A percentile compares a stretch with the other conserved stretches of the same genome.
Evolutionary conservation across 2,888 invertebrate genomes (phyloP).

Genomic region (Agriotes lineatus): DNA sequence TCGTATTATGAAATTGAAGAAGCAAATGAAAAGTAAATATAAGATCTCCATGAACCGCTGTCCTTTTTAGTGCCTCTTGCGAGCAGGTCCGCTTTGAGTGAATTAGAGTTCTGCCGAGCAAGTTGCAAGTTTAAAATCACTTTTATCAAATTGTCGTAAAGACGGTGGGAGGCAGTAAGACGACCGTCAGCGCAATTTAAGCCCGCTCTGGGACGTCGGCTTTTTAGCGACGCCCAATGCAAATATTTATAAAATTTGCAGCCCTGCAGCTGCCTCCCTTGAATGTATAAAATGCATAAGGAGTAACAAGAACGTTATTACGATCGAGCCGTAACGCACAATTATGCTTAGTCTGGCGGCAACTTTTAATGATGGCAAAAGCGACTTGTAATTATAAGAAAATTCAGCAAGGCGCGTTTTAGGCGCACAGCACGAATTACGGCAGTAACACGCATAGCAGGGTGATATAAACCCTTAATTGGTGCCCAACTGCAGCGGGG

Average conservation of each 20-base stretch:
- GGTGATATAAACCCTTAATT: conserved; percentile 34
- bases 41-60: conserved; percentile 5
- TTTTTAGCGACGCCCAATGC: too few relatives aligned
- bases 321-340: background rate
- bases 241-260: too few relatives aligned
- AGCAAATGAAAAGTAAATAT: conserved; percentile 37
- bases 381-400: conserved; percentile 23
- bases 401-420: conserved; percentile 18
- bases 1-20: conserved; percentile 19
- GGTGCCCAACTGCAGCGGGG: conserved; percentile 28
- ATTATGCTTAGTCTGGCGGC: conserved; percentile 6
- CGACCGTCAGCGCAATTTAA: conserved; percentile 16
- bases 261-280: too few relatives aligned
- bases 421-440: conserved; percentile 28
- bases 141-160: conserved; percentile 23
- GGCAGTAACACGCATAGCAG: conserved; percentile 13
- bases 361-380: conserved; percentile 36
- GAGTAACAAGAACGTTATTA: background rate
- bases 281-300: background rate
- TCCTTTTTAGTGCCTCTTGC: conserved; percentile 22
- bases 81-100: conserved; percentile 14
- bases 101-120: conserved; percentile 25
- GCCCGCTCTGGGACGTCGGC: too few relatives aligned
- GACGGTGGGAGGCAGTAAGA: conserved; percentile 3
- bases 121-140: conserved; percentile 19